Evolutionary conservation across 2,888 invertebrate species (phyloP).

Genomic region (Polia nebulosa): DNA sequence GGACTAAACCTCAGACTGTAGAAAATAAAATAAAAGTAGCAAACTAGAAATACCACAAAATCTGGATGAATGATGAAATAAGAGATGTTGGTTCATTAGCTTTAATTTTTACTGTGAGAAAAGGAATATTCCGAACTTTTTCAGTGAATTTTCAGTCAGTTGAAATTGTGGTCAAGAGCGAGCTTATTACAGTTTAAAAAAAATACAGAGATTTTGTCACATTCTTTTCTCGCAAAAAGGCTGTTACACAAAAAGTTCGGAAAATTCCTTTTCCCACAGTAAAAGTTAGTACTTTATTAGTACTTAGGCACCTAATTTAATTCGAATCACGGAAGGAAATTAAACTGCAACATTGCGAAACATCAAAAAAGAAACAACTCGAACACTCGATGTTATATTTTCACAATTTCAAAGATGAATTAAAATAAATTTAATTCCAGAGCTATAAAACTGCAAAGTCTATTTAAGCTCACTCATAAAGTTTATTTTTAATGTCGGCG

Average conservation of each 20-base stretch:
- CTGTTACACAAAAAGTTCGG: too few relatives aligned
- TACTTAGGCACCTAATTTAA: too few relatives aligned
- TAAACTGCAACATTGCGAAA: not conserved
- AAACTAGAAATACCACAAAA: too few relatives aligned
- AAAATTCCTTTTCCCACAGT: too few relatives aligned
- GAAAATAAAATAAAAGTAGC: not conserved
- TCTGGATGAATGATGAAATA: too few relatives aligned
- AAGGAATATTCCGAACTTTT: not conserved
- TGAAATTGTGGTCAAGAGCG: too few relatives aligned
- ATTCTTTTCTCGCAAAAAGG: too few relatives aligned
- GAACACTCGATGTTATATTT: conserved; percentile 16
- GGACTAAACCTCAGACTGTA: not conserved
- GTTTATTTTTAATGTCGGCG: conserved; percentile 58
- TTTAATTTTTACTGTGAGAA: not conserved
- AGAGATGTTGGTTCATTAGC: not conserved
- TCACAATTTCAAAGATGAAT: conserved; percentile 32
- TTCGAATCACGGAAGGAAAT: not conserved
- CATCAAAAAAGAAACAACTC: conserved; percentile 10
- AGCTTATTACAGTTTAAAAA: too few relatives aligned
- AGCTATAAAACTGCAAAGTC: conserved; percentile 58
- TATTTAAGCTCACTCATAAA: conserved; percentile 59
- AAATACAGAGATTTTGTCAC: too few relatives aligned
- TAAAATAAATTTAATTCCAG: conserved; percentile 56
- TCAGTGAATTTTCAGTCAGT: too few relatives aligned
- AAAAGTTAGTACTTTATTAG: too few relatives aligned